Base-by-base conservation (phyloP, 2,113 vertebrate genomes). In the Bucco capensis region DNA sequence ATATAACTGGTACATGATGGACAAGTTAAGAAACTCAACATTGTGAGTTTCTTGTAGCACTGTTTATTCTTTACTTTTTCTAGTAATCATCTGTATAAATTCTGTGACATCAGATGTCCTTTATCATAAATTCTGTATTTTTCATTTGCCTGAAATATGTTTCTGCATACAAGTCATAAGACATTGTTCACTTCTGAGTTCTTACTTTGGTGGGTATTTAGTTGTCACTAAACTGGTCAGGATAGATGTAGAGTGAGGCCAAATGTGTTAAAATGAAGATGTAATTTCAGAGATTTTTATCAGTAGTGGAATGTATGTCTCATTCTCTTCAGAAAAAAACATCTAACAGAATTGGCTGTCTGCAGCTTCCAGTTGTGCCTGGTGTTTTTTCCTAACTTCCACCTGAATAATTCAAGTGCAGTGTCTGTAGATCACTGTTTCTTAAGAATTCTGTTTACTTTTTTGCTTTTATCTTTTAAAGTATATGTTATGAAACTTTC, bases 41-140 rank as follows among this genome's bases (percentile, higher is more conserved):
- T n/a, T 31, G 4, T 3, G 23, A 44, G 4, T 54, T 72, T 46
- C 15, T 74, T 0, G 0, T 38, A 58, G 35, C 1, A 1, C 25
- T 65, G 2, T 50, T 81, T 35, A 6, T 50, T 80, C 23, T 66
- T 1, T 46, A 40, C 10, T 15, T 85, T 57, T 75, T 81, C 19
- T 28, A 10, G 25, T 5, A 12, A 62, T 76, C 25, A 24, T 31
- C 12, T 50, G 1, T 64, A 1, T 70, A 33, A 74, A 13, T 76
- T 73, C 18, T 60, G 0, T 85, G 38, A 18, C 13, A 18, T 27
- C 19, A 76, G 31, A 38, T 80, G 5, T 64, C 3, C 15, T 77
- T 80, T 44, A 14, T 40, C 9, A 10, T 44, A 46, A 21, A 25
- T 19, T 21, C 35, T 31, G 1, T 57, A 8, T 46, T 75, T 92